Evolutionary conservation across 2,797 vertebrate genomes (phyloP), one percentile per base, ranked within the genome.

Genomic region (Falco peregrinus): DNA sequence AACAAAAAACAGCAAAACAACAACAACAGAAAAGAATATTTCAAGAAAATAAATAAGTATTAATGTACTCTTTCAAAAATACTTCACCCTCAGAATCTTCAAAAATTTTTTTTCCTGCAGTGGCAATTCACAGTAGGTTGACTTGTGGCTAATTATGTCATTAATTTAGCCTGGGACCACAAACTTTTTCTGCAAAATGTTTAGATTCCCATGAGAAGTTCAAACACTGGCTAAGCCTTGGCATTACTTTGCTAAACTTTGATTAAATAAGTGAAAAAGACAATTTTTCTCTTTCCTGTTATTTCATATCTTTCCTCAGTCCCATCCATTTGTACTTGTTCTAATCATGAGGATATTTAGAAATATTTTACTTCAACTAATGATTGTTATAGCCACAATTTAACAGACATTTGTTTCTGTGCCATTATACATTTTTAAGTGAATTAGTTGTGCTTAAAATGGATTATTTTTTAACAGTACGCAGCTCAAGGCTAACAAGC

Each of bases 231-330:
- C 18, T 26, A 69, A 4, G 5, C 26, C 87, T 93, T 94, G 18
- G 16, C 26, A 37, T 87, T 77, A 50, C 4, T 76, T 69, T 85
- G 45, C 86, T 90, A 91, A 79, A 12, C 8, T 93, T 91, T 86
- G 92, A 64, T 88, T 82, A 84, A 96, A 84, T 68, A 89, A 89
- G 31, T 37, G 50, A 86, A 81, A 76, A 87, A n/a, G 18, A 78
- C 3, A 82, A 89, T 84, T 73, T 70, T 64, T 84, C 37, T 88
- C 45, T 67, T 74, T 26, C 28, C 11, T 57, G 11, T 88, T 88
- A 78, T 87, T 84, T 43, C 2, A 1, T 60, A 24, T 65, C n/a
- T 76, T 25, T 89, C 51, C 73, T 89, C 20, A 60, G 47, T 45
- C 87, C 53, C 19, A 47, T 43, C 22, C 26, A 51, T 35, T 92